Base-by-base conservation (phyloP, 2,888 invertebrate genomes). In the Drosophila aldrichi region DNA sequence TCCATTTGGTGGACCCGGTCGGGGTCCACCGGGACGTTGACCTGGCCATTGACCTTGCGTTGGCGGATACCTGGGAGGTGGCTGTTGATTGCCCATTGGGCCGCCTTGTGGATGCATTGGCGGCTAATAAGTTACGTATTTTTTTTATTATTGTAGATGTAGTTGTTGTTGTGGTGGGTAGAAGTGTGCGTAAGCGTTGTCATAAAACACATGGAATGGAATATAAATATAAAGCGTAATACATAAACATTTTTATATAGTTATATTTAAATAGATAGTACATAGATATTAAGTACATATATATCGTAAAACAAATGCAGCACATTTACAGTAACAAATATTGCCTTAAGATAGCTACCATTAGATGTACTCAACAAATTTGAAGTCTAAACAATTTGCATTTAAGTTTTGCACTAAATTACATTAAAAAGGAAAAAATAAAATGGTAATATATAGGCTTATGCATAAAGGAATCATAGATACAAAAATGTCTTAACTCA, bases 51-150 rank as follows among this genome's bases (percentile, higher is more conserved):
- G 93, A 16, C 92, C 92, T 90, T 93, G 93, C 78, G 91, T 90
- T 74, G 92, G 93, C 49, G 92, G 93, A 90, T 92, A 93, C 62
- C 93, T 91, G 68, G 93, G 93, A 10, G 95, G 95, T 52, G 95
- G 95, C 73, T 92, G 92, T 79, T 92, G 93, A 54, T 92, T 92
- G 79, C 91, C 91, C 92, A 93, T 93, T 51, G 92, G 92, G 75
- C 91, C 90, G 70, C 95, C 95, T 79, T 94, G 95, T 83, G 94
- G 95, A 91, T 95, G 95, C 90, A 94, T 94, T 70, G 92, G 92
- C 79, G 92, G 90, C 89, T 92, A 89, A 70, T 74, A 81, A 75
- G 70, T 82, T 69, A 84, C 82, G 77, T 73, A 68, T 68, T 48
- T 48, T 46, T 25, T 77, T 74, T 65, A 64, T 79, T 77, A 60